Conservation (phyloP, 2,797 vertebrate genomes). For the Amphiprion clarkii region DNA sequence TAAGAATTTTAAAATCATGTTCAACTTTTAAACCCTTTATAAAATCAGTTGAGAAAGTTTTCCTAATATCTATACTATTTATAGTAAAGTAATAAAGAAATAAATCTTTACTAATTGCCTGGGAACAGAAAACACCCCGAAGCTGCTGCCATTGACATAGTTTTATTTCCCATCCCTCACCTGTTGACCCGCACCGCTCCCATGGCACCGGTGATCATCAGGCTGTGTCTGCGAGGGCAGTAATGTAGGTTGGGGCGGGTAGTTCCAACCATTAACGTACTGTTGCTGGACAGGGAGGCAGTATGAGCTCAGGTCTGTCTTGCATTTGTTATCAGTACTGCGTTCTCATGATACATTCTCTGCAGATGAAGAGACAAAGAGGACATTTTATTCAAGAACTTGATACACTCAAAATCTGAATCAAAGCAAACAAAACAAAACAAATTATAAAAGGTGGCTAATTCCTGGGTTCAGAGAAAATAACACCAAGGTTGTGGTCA, state of each 20-base stretch:
- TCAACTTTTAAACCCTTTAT: not conserved
- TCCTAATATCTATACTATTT: too few species aligned
- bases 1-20: not conserved
- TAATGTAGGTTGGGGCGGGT: slow-evolving; percentile 77
- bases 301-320: slow-evolving; percentile 68
- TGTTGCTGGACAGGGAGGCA: slow-evolving; percentile 67
- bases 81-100: not conserved
- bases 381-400: not conserved
- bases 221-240: slow-evolving; percentile 83
- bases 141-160: not conserved
- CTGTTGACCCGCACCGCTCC: slow-evolving; percentile 90
- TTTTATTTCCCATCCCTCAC: slow-evolving; percentile 58
- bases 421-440: not conserved
- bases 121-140: not conserved
- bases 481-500: too few species aligned
- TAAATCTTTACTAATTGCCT: not conserved
- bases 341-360: slow-evolving; percentile 64
- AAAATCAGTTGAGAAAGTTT: not conserved
- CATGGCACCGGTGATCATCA: slow-evolving; percentile 87
- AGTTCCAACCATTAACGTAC: slow-evolving; percentile 85
- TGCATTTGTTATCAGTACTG: slow-evolving; percentile 48
- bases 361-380: slow-evolving; percentile 46
- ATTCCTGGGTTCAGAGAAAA: not conserved
- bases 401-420: not conserved
- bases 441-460: not conserved